Conservation (phyloP, 2,888 invertebrate genomes). For the Chorisops tibialis region DNA sequence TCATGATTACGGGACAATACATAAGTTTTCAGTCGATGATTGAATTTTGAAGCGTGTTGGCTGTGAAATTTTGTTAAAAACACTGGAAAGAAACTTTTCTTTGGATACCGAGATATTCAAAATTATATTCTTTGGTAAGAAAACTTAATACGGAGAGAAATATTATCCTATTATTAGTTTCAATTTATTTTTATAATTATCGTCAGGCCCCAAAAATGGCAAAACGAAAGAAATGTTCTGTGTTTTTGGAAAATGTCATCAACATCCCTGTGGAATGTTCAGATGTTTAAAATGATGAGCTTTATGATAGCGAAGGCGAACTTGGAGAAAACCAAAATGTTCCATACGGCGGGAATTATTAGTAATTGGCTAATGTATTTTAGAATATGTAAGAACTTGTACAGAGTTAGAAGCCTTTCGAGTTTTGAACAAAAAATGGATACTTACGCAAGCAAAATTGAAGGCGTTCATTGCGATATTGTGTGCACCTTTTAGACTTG, state of each 20-base stretch:
- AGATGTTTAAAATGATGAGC: conserved; percentile 21
- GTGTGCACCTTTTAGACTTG: too few relatives aligned
- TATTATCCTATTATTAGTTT: conserved; percentile 28
- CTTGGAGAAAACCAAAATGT: neutral
- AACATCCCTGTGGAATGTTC: conserved; percentile 16
- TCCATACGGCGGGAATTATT: too few relatives aligned
- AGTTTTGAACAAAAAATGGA: too few relatives aligned
- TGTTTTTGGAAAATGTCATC: conserved; percentile 21
- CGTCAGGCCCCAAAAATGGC: conserved; percentile 26
- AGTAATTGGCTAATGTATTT: too few relatives aligned
- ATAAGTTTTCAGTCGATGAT: conserved; percentile 11
- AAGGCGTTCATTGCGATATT: too few relatives aligned
- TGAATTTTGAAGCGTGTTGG: conserved; percentile 16
- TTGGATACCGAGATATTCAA: conserved; percentile 30
- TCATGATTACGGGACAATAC: neutral
- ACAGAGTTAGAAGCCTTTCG: too few relatives aligned
- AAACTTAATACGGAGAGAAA: conserved; percentile 24
- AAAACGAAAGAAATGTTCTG: conserved; percentile 25
- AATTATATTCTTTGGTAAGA: conserved; percentile 31
- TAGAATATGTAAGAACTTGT: too few relatives aligned
- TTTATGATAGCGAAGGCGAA: conserved; percentile 9
- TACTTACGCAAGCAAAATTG: too few relatives aligned
- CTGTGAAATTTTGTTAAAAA: conserved; percentile 17
- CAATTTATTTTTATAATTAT: conserved; percentile 30
- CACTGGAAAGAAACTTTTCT: conserved; percentile 31